Conservation (phyloP, 2,888 invertebrate genomes). For the Hymenopus coronatus region DNA sequence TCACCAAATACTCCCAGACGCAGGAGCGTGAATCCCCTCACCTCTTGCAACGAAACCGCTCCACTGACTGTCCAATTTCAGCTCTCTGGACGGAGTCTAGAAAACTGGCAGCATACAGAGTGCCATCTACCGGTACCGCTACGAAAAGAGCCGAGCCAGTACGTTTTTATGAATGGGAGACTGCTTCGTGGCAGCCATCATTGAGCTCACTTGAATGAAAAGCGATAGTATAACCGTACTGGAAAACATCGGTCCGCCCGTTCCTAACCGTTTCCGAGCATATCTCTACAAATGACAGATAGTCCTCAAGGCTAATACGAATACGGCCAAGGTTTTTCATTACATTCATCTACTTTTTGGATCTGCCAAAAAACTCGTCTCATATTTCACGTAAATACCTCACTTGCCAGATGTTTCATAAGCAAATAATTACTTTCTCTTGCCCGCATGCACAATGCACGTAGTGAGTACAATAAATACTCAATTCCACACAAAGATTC, state of each 20-base stretch:
- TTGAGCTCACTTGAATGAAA: conserved; percentile 33
- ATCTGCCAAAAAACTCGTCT: too few relatives aligned
- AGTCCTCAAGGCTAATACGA: conserved; percentile 10
- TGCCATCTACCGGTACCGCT: conserved; percentile 34
- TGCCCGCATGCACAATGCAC: too few relatives aligned
- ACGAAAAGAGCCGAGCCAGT: conserved; percentile 29
- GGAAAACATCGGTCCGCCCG: conserved; percentile 27
- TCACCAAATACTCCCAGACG: too few relatives aligned
- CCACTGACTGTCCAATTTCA: background rate
- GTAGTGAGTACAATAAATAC: too few relatives aligned
- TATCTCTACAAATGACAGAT: background rate
- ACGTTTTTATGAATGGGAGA: conserved; percentile 37
- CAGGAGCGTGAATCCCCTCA: background rate
- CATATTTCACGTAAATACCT: too few relatives aligned
- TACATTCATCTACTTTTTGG: background rate
- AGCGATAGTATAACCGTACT: conserved; percentile 22
- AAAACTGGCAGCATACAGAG: background rate
- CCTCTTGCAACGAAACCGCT: background rate
- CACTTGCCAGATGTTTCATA: too few relatives aligned
- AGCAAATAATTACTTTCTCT: too few relatives aligned
- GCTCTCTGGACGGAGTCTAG: background rate
- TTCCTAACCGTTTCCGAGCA: background rate
- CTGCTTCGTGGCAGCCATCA: conserved; percentile 33
- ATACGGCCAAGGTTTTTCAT: conserved; percentile 21
- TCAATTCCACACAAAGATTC: too few relatives aligned